Conservation (phyloP, 2,888 invertebrate genomes). For the Pachymerium ferrugineum region DNA sequence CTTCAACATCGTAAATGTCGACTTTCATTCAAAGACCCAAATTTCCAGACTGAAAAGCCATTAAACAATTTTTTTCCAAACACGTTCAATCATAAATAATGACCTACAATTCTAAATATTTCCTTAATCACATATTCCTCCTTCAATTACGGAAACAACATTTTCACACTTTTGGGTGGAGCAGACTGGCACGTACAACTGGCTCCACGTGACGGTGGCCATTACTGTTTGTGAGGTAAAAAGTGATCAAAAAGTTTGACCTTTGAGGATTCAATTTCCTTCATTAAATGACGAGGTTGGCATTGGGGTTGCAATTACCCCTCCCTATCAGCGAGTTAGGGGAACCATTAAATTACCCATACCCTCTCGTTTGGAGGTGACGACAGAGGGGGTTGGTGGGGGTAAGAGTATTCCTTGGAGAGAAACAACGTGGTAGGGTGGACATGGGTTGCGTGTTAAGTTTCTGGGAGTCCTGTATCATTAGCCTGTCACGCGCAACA, state of each 20-base stretch:
- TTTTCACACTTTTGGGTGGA: not conserved
- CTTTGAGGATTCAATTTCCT: not conserved
- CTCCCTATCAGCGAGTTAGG: not conserved
- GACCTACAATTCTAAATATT: not conserved
- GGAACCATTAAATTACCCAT: not conserved
- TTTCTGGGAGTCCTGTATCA: not conserved
- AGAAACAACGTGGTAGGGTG: not conserved
- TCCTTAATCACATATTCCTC: not conserved
- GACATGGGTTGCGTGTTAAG: not conserved
- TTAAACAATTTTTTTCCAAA: too few species aligned
- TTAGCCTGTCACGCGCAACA: not conserved
- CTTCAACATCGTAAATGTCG: too few species aligned
- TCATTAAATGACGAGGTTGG: not conserved
- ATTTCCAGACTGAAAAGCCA: too few species aligned
- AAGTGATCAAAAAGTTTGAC: not conserved
- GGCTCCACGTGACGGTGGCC: not conserved
- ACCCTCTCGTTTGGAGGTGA: not conserved
- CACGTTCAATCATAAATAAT: not conserved
- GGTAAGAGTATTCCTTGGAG: not conserved
- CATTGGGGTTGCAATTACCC: not conserved
- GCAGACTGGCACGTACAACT: not conserved
- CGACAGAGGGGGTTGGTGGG: not conserved
- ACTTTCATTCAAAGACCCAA: too few species aligned
- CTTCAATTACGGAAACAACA: not conserved
- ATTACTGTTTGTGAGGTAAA: not conserved